Base-by-base conservation (phyloP, 1,140 invertebrate genomes). In the Venturia canescens region DNA sequence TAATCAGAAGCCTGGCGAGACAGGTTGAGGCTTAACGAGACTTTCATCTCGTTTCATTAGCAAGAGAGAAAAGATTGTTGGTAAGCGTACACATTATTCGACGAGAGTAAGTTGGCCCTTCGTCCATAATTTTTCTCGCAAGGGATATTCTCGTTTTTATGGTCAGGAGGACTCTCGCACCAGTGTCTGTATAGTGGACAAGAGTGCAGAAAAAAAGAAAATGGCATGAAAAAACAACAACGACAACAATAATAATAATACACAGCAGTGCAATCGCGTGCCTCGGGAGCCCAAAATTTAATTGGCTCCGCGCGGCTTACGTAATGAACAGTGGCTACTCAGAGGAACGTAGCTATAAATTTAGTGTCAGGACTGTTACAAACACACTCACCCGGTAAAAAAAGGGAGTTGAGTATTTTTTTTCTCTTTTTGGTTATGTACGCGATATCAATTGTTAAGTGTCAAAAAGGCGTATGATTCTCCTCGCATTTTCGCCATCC, bases 241-340 rank as follows among this genome's bases (percentile, higher is more conserved):
- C 34, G 67, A 81, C 48, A 23, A 67, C 67, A 66, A 63, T 26
- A 48, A 67, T 63, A 29, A 63, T 29, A 74, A 26, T 27, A 74
- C 60, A 53, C 50, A 78, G 53, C 34, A 21, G 77, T n/a, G 57
- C 63, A 69, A 80, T 78, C 80, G 80, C 83, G 83, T 81, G 80
- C 81, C 79, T 80, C 78, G 75, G 83, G 80, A 80, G 83, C 80
- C 80, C 82, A 82, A 85, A 83, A 80, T 87, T 88, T 88, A 88
- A 88, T 88, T 85, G 87, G 83, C 77, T 63, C 83, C 48, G 53
- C 69, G n/a, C 75, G 78, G 85, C 86, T 87, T 87, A 70, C 86
- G 86, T 87, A 87, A 88, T 87, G 87, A 84, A 86, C 77, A 66
- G 82, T 76, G 84, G 79, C 75, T 72, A 79, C 78, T 72, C 67